phyloP scores from a whole-genome alignment of 2,888 invertebrate genomes.

The Danaus chrysippus region DNA sequence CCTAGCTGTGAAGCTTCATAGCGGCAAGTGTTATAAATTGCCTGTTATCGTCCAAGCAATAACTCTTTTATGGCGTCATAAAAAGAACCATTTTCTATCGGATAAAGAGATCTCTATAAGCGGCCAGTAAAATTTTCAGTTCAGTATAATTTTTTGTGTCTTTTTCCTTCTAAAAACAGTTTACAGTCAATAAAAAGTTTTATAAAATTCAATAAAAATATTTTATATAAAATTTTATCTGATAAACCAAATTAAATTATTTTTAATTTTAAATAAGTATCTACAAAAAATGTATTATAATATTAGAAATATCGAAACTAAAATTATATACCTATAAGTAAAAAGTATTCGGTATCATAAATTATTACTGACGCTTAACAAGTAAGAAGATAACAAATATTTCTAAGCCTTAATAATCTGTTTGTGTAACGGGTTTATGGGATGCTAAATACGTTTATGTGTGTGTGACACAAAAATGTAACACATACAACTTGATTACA shows the following conservation, averaged over 20 bases:
- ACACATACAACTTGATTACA: too few species aligned
- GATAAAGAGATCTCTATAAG: constrained; percentile 26
- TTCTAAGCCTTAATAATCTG: too few species aligned
- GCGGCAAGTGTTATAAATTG: constrained; percentile 61
- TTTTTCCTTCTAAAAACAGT: neutral
- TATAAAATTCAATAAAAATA: too few species aligned
- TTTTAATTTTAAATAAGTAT: neutral
- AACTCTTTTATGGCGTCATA: constrained; percentile 66
- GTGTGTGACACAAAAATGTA: too few species aligned
- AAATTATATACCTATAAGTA: neutral
- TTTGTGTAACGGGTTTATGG: too few species aligned
- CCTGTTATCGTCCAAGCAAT: constrained; percentile 61
- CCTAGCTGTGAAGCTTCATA: constrained; percentile 19
- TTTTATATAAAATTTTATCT: too few species aligned
- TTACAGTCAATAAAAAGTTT: too few species aligned
- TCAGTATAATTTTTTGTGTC: constrained; percentile 10
- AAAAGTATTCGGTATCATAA: neutral
- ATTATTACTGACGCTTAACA: too few species aligned
- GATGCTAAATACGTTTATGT: too few species aligned
- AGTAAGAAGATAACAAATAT: too few species aligned
- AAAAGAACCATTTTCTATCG: constrained; percentile 41
- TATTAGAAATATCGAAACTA: neutral
- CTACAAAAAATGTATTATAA: neutral
- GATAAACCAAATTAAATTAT: too few species aligned
- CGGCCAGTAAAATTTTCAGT: constrained; percentile 15